Base-by-base conservation (phyloP, 2,113 vertebrate species). In the Sarotherodon lohbergeri region DNA sequence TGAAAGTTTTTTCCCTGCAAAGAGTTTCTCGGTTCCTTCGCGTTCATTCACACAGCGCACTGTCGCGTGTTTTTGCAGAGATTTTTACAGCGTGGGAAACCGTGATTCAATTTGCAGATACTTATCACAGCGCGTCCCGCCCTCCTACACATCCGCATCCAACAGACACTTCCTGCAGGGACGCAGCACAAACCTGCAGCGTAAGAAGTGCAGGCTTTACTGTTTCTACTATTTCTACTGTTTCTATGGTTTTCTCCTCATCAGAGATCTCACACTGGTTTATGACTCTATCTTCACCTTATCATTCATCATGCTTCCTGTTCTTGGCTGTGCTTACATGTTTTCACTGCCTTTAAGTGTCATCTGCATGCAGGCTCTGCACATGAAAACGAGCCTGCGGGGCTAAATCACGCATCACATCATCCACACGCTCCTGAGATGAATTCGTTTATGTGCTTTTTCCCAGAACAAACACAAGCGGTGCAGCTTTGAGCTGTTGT, bases 371-470 rank as follows among this genome's bases (percentile, higher is more conserved):
- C n/a, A 55, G 54, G 10, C 22, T 0, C 56, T 2, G 27, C 56
- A 16, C 56, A 16, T 2, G 17, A 3, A 12, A 5, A 41, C 11
- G 41, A 43, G 41, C 2, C 46, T 17, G 48, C 48, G 16, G 12
- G 48, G 6, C 48, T 50, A 4, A 7, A 24, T 71, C n/a, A 27
- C 27, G 27, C 39, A 43, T 41, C 66, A 24, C 39, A 71, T 14
- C 46, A 48, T 16, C 39, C 66, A 43, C 36, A 43, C 1, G 12
- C 61, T n/a, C 61, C 17, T 12, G 7, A 16, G 36, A 43, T 8
- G 7, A 6, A 2, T 43, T 0, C 2, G 0, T 9, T 24, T 9
- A 24, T 8, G 34, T 39, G 10, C 3, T 1, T 41, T 43, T 39
- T 1, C n/a, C 27, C 39, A 43, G 24, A 0, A 6, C 39, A 16